These are phyloP conservation scores for Palythoa grandis DNA, from an alignment of 92 coral and sea anemone species.

Conservation along the genomic window DNA sequence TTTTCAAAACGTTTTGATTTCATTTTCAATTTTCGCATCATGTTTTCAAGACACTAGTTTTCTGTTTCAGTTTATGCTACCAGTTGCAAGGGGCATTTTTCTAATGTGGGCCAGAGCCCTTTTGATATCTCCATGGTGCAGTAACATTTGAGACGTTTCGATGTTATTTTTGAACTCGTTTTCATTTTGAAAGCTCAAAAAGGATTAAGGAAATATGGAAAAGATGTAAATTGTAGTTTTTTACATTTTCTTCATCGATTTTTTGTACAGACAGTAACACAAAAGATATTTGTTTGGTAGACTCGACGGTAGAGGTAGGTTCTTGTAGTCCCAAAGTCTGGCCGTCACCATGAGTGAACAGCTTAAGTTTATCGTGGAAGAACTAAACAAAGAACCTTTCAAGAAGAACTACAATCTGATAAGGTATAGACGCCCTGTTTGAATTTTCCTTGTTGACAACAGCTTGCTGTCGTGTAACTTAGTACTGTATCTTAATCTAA, in stretches of 20 bases:
- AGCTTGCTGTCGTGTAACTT: neutral
- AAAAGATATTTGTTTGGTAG: neutral
- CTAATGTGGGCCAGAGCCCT: constrained; percentile 12
- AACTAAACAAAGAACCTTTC: constrained; percentile 94
- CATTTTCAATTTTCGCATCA: neutral
- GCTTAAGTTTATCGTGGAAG: constrained; percentile 92
- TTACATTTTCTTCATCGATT: neutral
- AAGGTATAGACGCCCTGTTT: constrained; percentile 63
- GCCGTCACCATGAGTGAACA: constrained; percentile 92
- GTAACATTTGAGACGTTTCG: neutral
- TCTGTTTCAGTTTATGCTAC: neutral
- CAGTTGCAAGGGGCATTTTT: constrained; percentile 2
- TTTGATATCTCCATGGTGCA: constrained; percentile 45
- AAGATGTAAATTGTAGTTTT: neutral
- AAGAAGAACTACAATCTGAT: constrained; percentile 95
- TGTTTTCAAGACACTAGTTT: neutral
- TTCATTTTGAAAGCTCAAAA: neutral
- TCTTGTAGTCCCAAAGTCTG: no score
- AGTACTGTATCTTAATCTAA: neutral
- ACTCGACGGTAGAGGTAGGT: neutral
- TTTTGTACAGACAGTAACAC: no score
- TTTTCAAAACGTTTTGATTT: neutral
- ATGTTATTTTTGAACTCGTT: neutral
- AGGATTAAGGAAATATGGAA: neutral
- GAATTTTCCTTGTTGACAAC: neutral